Base-by-base conservation (phyloP, 2,113 vertebrate genomes). In the Maylandia zebra region DNA sequence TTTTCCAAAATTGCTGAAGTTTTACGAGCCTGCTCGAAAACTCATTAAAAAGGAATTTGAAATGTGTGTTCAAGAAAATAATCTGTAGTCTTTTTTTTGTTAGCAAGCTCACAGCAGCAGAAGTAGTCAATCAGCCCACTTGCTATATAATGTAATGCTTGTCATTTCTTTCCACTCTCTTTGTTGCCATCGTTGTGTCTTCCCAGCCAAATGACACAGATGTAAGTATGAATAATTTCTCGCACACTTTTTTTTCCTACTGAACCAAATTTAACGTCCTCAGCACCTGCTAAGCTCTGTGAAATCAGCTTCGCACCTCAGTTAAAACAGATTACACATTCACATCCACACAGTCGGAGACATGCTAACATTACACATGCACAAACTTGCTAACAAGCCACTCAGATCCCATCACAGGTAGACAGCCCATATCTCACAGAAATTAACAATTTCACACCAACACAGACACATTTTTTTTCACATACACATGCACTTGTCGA, bases 201-300 rank as follows among this genome's bases (percentile, higher is more conserved):
- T 87, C 59, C 30, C 91, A 94, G 94, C 91, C 91, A 83, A 95
- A 94, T 34, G 91, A 94, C 91, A 96, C 95, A 71, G 94, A 95
- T 89, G 95, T 96, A 91, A 96, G 94, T 95, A 86, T 81, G 38
- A 84, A 80, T 34, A 80, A 69, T 66, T 66, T 55, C 17, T 16
- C 78, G 8, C 48, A 14, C 34, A 14, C 3, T 27, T 36, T 66
- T 64, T 22, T 41, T 41, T 83, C 36, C 17, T 14, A 13, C 59
- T 17, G 57, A 83, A 41, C 24, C 27, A 89, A 83, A 86, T 79
- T 84, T 52, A 83, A 84, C 81, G 48, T 85, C 82, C 48, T 61
- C 85, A 14, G 56, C 87, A 56, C 90, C 83, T 69, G 83, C 94
- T 84, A 83, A 86, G 86, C 61, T 52, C 64, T 30, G 82, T 83